phyloP scores from a whole-genome alignment of 2,888 invertebrate genomes.

The Protonemura montana region DNA sequence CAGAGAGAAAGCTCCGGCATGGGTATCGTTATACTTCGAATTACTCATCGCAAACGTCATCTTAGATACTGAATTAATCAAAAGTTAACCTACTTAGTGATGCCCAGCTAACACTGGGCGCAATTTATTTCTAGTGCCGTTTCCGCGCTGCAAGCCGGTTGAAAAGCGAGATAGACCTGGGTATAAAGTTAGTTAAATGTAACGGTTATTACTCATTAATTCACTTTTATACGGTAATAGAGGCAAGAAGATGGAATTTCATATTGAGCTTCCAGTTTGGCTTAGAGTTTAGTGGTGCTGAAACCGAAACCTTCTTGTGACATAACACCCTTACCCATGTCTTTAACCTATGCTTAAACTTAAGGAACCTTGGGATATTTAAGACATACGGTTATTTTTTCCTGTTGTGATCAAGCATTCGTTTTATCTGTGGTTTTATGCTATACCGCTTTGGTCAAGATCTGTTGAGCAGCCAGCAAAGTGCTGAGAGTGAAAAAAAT shows the following conservation, averaged over 20 bases:
- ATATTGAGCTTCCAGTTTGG: not conserved
- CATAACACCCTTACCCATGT: not conserved
- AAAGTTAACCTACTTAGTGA: constrained; percentile 9
- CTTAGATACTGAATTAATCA: constrained; percentile 31
- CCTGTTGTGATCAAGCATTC: not conserved
- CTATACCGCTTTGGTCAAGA: not conserved
- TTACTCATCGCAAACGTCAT: constrained; percentile 36
- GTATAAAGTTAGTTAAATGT: constrained; percentile 19
- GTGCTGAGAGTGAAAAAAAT: not conserved
- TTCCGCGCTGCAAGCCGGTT: constrained; percentile 10
- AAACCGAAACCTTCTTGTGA: not conserved
- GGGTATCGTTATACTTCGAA: constrained; percentile 14
- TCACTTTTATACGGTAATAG: constrained; percentile 7
- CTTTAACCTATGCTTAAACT: not conserved
- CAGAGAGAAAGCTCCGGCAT: not conserved
- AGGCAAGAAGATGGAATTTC: not conserved
- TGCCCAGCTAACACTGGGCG: not conserved
- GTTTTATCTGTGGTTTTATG: not conserved
- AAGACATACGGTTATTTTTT: not conserved
- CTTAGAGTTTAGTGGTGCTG: not conserved
- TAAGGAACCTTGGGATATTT: not conserved
- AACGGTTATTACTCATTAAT: constrained; percentile 40
- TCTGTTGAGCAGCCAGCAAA: too few species aligned
- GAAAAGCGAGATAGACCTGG: not conserved
- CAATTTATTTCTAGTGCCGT: constrained; percentile 5